Conservation (phyloP, 2,113 vertebrate species). For the Panthera uncia region DNA sequence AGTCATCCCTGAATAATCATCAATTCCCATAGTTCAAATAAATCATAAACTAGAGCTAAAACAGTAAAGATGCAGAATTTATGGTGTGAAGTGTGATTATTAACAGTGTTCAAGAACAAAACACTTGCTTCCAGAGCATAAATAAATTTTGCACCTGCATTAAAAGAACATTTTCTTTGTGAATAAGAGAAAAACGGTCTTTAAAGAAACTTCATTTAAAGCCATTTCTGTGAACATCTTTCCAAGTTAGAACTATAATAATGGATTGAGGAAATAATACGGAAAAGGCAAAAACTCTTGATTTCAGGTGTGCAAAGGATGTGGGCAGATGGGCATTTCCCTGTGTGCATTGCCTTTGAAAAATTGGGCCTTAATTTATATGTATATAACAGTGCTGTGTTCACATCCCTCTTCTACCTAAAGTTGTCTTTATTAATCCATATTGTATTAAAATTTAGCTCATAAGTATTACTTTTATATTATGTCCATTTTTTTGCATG, state of each 20-base stretch:
- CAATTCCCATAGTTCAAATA: conserved; percentile 28
- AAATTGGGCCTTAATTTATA: conserved; percentile 84
- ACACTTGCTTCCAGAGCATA: conserved; percentile 30
- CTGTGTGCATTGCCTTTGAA: conserved; percentile 80
- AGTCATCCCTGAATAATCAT: conserved; percentile 39
- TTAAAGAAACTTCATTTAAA: conserved; percentile 60
- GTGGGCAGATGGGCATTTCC: conserved; percentile 55
- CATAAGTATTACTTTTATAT: conserved; percentile 83
- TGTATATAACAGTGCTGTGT: conserved; percentile 78
- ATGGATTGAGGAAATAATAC: neutral
- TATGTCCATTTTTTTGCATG: conserved; percentile 76
- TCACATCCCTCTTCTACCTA: conserved; percentile 73
- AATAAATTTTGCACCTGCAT: conserved; percentile 28
- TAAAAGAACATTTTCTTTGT: conserved; percentile 63
- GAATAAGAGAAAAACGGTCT: conserved; percentile 65
- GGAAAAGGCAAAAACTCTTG: neutral
- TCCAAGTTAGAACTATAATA: conserved; percentile 42
- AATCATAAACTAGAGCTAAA: neutral
- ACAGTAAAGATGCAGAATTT: neutral
- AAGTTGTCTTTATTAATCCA: conserved; percentile 72
- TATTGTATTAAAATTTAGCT: conserved; percentile 73
- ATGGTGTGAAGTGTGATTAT: neutral
- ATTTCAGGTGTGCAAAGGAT: neutral
- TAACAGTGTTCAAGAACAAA: neutral
- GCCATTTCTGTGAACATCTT: conserved; percentile 49